phyloP scores from a whole-genome alignment of 2,888 invertebrate species.

The Anarsia innoxiella region DNA sequence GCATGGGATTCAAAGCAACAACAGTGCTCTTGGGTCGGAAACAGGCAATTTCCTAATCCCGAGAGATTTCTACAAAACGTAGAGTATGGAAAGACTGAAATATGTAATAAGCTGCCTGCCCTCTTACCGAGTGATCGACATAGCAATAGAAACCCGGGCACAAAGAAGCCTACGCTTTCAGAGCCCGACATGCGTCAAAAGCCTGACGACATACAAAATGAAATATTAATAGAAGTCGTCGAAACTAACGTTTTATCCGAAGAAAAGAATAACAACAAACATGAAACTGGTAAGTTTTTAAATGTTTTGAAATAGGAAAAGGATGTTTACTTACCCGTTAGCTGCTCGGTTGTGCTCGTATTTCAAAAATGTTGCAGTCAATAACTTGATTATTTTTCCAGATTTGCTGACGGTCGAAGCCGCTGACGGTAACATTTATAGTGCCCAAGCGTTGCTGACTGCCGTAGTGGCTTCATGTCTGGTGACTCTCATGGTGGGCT shows the following conservation, averaged over 20 bases:
- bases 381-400: slow-evolving; percentile 26
- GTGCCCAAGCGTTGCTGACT: slow-evolving; percentile 86
- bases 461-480: slow-evolving; percentile 87
- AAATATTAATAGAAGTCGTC: slow-evolving; percentile 79
- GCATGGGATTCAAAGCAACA: slow-evolving; percentile 90
- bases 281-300: slow-evolving; percentile 69
- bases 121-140: slow-evolving; percentile 55
- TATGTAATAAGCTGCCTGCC: slow-evolving; percentile 68
- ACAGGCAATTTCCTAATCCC: slow-evolving; percentile 75
- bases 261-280: slow-evolving; percentile 67
- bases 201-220: slow-evolving; percentile 77
- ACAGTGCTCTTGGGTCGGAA: slow-evolving; percentile 74
- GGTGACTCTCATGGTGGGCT: slow-evolving; percentile 87
- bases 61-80: slow-evolving; percentile 84
- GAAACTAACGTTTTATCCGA: slow-evolving; percentile 77
- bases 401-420: slow-evolving; percentile 69
- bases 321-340: too few relatives aligned
- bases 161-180: slow-evolving; percentile 55
- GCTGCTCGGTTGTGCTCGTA: too few relatives aligned
- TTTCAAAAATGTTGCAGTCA: too few relatives aligned
- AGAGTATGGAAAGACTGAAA: slow-evolving; percentile 78
- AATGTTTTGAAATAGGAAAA: too few relatives aligned
- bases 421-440: slow-evolving; percentile 82
- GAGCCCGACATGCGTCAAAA: slow-evolving; percentile 71
- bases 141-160: slow-evolving; percentile 59